Conservation (phyloP, 2,888 invertebrate genomes). For the Macrosiphum euphorbiae region DNA sequence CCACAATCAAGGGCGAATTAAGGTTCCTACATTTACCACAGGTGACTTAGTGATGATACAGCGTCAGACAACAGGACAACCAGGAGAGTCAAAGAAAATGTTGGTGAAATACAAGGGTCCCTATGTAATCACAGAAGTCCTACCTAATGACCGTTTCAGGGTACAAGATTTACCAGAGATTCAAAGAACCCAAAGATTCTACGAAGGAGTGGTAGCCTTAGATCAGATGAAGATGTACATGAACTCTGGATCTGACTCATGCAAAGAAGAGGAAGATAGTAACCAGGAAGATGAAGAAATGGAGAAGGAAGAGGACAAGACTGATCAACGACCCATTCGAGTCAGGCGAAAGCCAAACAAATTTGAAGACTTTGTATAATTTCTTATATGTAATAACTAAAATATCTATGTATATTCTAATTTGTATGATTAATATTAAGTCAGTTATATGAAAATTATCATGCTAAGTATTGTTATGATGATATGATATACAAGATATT, state of each 20-base stretch:
- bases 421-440: neutral
- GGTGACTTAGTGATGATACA: neutral
- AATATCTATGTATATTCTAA: neutral
- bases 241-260: too few relatives aligned
- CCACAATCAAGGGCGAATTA: neutral
- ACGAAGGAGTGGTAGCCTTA: neutral
- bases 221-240: neutral
- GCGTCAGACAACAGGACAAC: neutral
- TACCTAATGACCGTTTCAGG: neutral
- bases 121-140: neutral
- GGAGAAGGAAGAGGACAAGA: too few relatives aligned
- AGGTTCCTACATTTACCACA: neutral
- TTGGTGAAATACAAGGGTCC: neutral
- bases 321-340: too few relatives aligned
- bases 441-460: neutral
- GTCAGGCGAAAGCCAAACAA: too few relatives aligned
- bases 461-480: neutral
- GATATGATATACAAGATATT: neutral
- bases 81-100: neutral
- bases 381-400: too few relatives aligned
- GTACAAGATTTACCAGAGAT: neutral
- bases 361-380: too few relatives aligned
- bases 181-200: neutral
- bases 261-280: too few relatives aligned
- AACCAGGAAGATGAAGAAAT: too few relatives aligned